A percentile compares a stretch with the other conserved stretches of the same genome.
phyloP scores from a whole-genome alignment of 2,888 invertebrate genomes.

The Prosapia bicincta region DNA sequence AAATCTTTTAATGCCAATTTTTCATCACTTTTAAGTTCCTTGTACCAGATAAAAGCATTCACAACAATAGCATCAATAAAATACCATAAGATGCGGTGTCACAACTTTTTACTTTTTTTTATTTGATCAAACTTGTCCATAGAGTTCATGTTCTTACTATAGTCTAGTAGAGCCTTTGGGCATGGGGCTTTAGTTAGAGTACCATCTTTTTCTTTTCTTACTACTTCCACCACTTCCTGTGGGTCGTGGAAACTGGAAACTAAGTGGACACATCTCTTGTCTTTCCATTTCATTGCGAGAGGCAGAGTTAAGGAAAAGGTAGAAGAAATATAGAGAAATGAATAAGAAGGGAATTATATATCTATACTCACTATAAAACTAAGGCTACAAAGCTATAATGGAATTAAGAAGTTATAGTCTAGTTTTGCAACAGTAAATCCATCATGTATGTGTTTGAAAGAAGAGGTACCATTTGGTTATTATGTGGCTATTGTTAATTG shows the following conservation, averaged over 20 bases:
- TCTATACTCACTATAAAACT: no score
- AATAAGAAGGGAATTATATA: no score
- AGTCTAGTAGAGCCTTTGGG: conserved; percentile 37
- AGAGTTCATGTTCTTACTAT: conserved; percentile 40
- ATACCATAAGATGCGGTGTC: conserved; percentile 38
- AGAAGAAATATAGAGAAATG: no score
- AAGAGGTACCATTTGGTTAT: no score
- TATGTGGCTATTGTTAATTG: no score
- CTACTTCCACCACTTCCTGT: no score
- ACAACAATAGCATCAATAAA: conserved; percentile 39
- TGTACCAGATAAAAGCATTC: conserved; percentile 26
- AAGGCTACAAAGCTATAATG: no score
- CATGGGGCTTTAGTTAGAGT: conserved; percentile 30
- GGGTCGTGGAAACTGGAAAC: conserved; percentile 28
- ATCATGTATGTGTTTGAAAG: no score
- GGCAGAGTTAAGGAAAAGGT: no score
- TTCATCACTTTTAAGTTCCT: neutral
- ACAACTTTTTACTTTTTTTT: conserved; percentile 41
- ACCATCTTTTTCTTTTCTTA: conserved; percentile 15
- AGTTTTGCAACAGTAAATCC: no score
- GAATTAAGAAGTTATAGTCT: no score
- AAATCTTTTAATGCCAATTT: neutral
- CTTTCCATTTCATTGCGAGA: conserved; percentile 30
- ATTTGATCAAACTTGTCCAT: conserved; percentile 41
- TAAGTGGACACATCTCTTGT: conserved; percentile 23